phyloP scores from a whole-genome alignment of 2,797 vertebrate species.

The Mormyrops boulengeri region DNA sequence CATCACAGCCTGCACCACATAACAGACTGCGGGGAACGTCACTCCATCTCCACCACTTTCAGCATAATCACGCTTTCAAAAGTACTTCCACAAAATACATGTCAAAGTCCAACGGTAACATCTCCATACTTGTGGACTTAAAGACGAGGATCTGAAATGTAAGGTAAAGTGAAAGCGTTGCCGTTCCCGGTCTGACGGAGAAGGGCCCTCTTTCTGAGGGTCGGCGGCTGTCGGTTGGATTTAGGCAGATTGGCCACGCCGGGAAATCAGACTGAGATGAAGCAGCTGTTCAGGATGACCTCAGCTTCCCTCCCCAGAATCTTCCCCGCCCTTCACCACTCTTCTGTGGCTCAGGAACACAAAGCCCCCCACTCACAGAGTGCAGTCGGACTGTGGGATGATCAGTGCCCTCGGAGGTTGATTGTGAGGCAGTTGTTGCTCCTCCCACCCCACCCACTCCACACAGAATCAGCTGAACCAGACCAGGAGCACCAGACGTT shows the following conservation, averaged over 20 bases:
- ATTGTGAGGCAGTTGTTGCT: background rate
- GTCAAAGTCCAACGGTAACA: background rate
- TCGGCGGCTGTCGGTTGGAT: no score
- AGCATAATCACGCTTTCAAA: background rate
- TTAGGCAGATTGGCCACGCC: background rate
- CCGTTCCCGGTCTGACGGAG: no score
- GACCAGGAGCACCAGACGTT: background rate
- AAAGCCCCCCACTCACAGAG: background rate
- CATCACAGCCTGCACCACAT: background rate
- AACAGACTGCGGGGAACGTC: background rate
- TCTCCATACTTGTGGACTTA: background rate
- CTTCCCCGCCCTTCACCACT: background rate
- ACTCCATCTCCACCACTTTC: background rate
- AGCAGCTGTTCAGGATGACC: background rate
- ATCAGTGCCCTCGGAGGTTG: background rate
- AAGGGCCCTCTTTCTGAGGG: background rate
- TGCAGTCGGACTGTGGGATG: background rate
- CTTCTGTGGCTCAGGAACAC: background rate
- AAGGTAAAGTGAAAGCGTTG: background rate
- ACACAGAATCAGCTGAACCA: background rate
- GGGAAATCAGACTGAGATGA: background rate
- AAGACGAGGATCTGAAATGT: background rate
- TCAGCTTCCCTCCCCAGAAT: background rate
- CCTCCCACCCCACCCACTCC: background rate
- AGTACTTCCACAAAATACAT: background rate